A percentile compares a stretch with the other conserved stretches of the same genome.
Evolutionary conservation across 1,140 invertebrate species (phyloP).

Genomic region (Cydia strobilella): DNA sequence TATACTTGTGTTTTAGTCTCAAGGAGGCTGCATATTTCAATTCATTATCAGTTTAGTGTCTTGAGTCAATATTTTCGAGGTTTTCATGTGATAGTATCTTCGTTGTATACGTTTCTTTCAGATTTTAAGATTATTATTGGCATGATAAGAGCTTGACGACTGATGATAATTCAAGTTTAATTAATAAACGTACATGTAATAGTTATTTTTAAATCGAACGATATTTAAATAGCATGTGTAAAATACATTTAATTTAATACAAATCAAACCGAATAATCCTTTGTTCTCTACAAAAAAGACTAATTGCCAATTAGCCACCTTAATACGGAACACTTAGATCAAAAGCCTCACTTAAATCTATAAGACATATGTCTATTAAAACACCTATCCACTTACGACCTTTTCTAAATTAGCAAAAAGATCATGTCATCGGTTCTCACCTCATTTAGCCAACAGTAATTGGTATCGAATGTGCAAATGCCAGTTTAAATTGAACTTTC

Average conservation of each 20-base stretch:
- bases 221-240: no score
- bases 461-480: constrained; percentile 47
- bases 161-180: neutral
- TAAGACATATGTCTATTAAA: neutral
- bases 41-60: neutral
- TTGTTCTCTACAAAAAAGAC: constrained; percentile 12
- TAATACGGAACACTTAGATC: neutral
- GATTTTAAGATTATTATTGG: constrained; percentile 18
- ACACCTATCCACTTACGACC: neutral
- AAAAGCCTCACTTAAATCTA: neutral
- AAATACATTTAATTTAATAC: neutral
- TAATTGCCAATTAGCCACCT: neutral
- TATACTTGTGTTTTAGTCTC: constrained; percentile 17
- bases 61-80: constrained; percentile 16
- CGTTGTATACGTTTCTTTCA: neutral
- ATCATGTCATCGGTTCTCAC: constrained; percentile 60
- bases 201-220: no score
- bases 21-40: neutral
- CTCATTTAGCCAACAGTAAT: constrained; percentile 58
- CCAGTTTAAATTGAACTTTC: neutral
- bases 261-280: constrained; percentile 21
- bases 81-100: neutral
- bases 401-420: constrained; percentile 35
- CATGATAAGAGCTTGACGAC: constrained; percentile 6
- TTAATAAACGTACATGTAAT: no score